Evolutionary conservation across 2,888 invertebrate genomes (phyloP), one percentile per base, ranked within the genome.

Genomic region (Caenorhabditis sp.): DNA sequence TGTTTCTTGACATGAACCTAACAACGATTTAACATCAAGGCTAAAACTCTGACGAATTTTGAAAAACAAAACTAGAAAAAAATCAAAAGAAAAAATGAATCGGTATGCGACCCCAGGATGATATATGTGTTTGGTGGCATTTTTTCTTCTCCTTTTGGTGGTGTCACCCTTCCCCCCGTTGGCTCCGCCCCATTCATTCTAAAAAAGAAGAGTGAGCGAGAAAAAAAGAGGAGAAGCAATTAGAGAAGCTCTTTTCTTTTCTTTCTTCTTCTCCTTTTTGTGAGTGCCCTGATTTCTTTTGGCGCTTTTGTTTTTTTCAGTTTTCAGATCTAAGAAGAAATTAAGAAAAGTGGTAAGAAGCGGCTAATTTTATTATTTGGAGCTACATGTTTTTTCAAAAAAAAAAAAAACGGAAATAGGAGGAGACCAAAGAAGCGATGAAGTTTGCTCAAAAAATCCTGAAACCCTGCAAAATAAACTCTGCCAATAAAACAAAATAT

Each of bases 191-290:
- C 2, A 12, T 26, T 57, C 27, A 4, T 26, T 26, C 27, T 12
- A 43, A 10, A 43, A 43, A 36, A 36, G 36, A 36, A 36, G 36
- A 36, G 10, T 8, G 10, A 43, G 17, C 43, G 43, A 43, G 43
- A 43, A 43, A 43, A n/a, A 43, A 43, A 43, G 43, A 43, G 43
- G 43, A 43, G 43, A 43, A 43, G 43, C 43, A 43, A 43, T 43
- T 43, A 43, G 43, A 43, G 43, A 43, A 43, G 43, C 43, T 43
- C 43, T 14, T 43, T 43, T 17, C 14, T 43, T 43, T 43, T 10
- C 7, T 36, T 36, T 36, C 10, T 36, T 36, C 10, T 36, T 36
- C n/a, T n/a, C 5, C 10, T 5, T 10, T 17, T 43, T 14, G 17
- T 3, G 43, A 43, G 43, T 43, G 43, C 43, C 43, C 43, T 43